Evolutionary conservation across 2,797 vertebrate species (phyloP).

Genomic region (Cyprinodon diabolis): DNA sequence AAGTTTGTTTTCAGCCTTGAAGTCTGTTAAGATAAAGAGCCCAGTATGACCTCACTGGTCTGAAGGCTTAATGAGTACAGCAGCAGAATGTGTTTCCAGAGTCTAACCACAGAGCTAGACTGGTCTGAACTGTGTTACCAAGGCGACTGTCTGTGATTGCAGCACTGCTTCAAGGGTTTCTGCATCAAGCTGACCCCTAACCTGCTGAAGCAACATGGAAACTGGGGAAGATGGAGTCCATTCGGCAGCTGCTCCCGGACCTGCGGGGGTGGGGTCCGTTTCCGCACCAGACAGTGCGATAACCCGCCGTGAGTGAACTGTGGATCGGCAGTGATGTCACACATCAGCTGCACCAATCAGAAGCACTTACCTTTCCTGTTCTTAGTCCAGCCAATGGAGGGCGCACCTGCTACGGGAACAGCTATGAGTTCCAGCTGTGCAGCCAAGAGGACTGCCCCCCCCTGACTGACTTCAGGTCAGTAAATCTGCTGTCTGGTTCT

Average conservation of each 20-base stretch:
- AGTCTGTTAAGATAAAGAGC: not conserved
- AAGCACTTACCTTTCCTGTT: constrained; percentile 29
- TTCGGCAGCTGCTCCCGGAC: constrained; percentile 92
- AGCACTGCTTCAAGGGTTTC: constrained; percentile 91
- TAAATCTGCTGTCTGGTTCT: too few species aligned
- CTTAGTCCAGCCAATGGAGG: constrained; percentile 93
- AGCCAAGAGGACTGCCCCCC: constrained; percentile 85
- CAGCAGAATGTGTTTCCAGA: not conserved
- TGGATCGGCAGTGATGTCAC: constrained; percentile 19
- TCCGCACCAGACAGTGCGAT: constrained; percentile 89
- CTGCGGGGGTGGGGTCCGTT: constrained; percentile 90
- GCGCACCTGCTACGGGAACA: constrained; percentile 90
- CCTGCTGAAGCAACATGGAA: constrained; percentile 92
- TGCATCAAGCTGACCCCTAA: constrained; percentile 93
- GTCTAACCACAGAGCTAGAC: not conserved
- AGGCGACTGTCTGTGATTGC: constrained; percentile 15
- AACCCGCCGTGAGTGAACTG: constrained; percentile 88
- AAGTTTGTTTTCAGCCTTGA: not conserved
- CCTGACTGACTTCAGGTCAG: constrained; percentile 87
- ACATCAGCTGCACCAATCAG: not conserved
- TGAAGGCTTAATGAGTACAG: not conserved
- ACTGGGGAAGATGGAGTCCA: constrained; percentile 92
- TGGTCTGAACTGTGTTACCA: constrained; percentile 1
- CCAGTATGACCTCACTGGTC: not conserved
- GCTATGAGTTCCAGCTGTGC: constrained; percentile 93